Evolutionary conservation across 2,797 vertebrate species (phyloP).

Genomic region (Merluccius polli): DNA sequence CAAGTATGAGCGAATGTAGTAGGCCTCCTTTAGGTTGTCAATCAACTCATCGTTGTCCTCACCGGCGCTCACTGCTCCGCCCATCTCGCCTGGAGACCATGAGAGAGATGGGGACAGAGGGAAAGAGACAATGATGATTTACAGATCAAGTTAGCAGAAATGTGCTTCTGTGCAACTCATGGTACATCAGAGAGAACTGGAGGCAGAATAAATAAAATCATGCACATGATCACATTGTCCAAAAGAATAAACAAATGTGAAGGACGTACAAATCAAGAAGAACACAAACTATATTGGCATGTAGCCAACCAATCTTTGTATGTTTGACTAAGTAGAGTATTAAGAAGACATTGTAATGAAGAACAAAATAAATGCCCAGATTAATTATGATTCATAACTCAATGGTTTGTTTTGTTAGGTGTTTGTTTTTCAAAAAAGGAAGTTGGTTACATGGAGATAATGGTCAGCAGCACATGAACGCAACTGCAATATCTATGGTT

Average conservation of each 20-base stretch:
- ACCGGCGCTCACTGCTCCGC: constrained; percentile 93
- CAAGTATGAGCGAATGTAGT: constrained; percentile 90
- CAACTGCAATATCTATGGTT: background rate
- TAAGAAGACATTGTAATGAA: background rate
- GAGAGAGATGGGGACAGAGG: background rate
- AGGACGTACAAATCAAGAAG: background rate
- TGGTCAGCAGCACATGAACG: background rate
- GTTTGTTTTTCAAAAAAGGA: background rate
- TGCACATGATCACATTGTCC: too few relatives aligned
- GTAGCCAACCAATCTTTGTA: background rate
- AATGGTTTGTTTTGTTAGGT: background rate
- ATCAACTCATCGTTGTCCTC: constrained; percentile 97
- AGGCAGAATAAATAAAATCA: background rate
- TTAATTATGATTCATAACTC: background rate
- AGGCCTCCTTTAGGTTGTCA: constrained; percentile 94
- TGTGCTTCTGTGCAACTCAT: background rate
- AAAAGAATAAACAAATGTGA: too few relatives aligned
- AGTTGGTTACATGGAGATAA: background rate
- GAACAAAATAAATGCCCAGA: background rate
- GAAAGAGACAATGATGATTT: background rate
- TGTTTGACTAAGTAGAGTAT: background rate
- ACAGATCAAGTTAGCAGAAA: background rate
- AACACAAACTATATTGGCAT: background rate
- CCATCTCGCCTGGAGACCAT: constrained; percentile 75
- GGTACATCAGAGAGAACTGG: background rate